Base-by-base conservation (phyloP, 2,113 vertebrate genomes). In the Saccopteryx bilineata region DNA sequence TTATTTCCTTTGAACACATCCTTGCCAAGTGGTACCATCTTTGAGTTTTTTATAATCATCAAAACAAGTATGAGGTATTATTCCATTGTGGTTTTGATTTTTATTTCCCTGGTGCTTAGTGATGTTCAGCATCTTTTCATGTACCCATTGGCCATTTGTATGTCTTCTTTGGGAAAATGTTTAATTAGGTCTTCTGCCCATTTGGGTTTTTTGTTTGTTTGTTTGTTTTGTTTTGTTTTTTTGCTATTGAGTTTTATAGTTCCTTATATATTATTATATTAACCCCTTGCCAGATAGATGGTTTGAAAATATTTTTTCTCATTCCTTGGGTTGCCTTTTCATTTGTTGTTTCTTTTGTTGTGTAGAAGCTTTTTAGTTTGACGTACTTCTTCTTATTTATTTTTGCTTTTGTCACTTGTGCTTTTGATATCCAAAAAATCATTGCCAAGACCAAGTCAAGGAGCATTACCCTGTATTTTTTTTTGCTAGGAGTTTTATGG, bases 1-100 rank as follows among this genome's bases (percentile, higher is more conserved):
- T 93, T 87, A 72, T 87, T 87, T 93, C 65, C 65, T 93, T 86
- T 87, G 65, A 56, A 63, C 13, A 87, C 56, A 87, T 81, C 48
- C 12, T 87, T 31, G 31, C 65, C 31, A 92, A 61, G 13, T 72
- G n/a, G 68, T 66, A 21, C 28, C 63, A 87, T 72, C 33, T 87
- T 72, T 63, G 31, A 56, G 46, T 93, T 81, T 80, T 72, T 78
- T 28, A 48, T 85, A 78, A 58, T 78, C 52, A 48, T 86, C 50
- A 56, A 68, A 58, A 68, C 50, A 58, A 18, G 24, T 39, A 52
- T 63, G 46, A 87, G 17, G 23, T 87, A 46, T 72, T 81, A 88
- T 65, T 9, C 56, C 19, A 28, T 61, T 87, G 56, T 56, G 65
- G 75, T 46, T 80, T 93, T 80, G 48, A 52, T 61, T 71, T 87